Evolutionary conservation across 2,113 vertebrate genomes (phyloP).

Genomic region (Hyperopisus bebe): DNA sequence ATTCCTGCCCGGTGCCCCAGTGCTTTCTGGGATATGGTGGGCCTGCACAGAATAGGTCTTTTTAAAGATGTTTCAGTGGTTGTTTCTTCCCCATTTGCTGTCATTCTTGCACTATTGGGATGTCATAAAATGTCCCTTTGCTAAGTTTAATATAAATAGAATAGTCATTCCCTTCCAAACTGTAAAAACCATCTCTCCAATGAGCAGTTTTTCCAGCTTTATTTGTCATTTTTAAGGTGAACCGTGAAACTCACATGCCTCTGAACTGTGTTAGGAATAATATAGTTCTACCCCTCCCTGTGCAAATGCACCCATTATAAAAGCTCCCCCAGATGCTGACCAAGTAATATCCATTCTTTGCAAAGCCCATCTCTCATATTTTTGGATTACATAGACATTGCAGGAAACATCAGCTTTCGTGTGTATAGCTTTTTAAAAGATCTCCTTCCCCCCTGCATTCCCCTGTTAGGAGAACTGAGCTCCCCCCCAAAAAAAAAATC

Average conservation of each 20-base stretch:
- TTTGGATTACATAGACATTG: conserved; percentile 54
- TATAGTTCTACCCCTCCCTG: neutral
- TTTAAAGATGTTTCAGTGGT: neutral
- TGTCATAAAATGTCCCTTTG: neutral
- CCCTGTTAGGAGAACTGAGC: conserved; percentile 40
- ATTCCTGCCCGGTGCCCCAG: neutral
- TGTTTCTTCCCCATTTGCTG: neutral
- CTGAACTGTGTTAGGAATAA: neutral
- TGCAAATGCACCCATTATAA: neutral
- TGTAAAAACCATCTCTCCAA: neutral
- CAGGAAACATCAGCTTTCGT: conserved; percentile 62
- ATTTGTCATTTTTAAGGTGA: neutral
- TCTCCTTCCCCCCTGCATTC: conserved; percentile 26
- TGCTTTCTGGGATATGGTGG: neutral
- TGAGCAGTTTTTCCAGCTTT: neutral
- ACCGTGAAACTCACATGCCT: neutral
- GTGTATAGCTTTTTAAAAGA: conserved; percentile 35
- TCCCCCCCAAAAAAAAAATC: conserved; percentile 11
- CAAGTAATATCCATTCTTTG: conserved; percentile 62
- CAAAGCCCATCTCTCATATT: conserved; percentile 57
- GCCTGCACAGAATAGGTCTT: neutral
- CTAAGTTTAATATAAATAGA: neutral
- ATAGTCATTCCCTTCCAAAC: neutral
- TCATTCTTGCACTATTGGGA: neutral
- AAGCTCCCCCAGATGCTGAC: conserved; percentile 40